These are phyloP conservation scores for Drosophila fulvimacula DNA, from an alignment of 2,888 invertebrate species.

Conservation along the genomic window DNA sequence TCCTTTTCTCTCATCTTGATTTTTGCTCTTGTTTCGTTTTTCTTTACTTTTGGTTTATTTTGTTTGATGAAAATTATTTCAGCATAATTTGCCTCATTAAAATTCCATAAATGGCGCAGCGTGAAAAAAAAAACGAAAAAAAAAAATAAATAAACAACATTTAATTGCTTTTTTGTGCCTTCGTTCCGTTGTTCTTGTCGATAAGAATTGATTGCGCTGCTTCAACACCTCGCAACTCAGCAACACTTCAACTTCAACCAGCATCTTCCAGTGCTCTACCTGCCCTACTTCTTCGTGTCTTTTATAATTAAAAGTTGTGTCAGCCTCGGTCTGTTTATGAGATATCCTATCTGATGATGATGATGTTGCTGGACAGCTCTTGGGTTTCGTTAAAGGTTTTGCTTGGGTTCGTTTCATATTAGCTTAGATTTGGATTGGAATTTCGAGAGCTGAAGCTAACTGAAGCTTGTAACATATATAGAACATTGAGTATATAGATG, in stretches of 20 bases:
- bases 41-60: constrained; percentile 9
- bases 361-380: neutral
- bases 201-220: constrained; percentile 50
- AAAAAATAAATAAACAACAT: constrained; percentile 13
- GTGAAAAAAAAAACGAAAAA: neutral
- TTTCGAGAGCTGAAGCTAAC: too few relatives aligned
- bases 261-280: neutral
- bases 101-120: constrained; percentile 62
- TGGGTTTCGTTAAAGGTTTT: neutral
- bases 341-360: constrained; percentile 33
- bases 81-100: constrained; percentile 71
- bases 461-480: too few relatives aligned
- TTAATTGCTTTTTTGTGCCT: constrained; percentile 62
- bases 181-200: constrained; percentile 18
- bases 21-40: constrained; percentile 22
- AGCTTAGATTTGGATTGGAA: too few relatives aligned
- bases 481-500: too few relatives aligned
- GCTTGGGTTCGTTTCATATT: neutral
- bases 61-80: constrained; percentile 49
- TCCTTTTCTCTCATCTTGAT: constrained; percentile 7
- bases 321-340: constrained; percentile 18
- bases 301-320: constrained; percentile 30
- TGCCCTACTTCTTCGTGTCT: neutral
- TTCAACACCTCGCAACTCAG: constrained; percentile 25
- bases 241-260: neutral